Evolutionary conservation across 1,140 invertebrate species (phyloP).

Genomic region (Drosophila pseudoananassae): DNA sequence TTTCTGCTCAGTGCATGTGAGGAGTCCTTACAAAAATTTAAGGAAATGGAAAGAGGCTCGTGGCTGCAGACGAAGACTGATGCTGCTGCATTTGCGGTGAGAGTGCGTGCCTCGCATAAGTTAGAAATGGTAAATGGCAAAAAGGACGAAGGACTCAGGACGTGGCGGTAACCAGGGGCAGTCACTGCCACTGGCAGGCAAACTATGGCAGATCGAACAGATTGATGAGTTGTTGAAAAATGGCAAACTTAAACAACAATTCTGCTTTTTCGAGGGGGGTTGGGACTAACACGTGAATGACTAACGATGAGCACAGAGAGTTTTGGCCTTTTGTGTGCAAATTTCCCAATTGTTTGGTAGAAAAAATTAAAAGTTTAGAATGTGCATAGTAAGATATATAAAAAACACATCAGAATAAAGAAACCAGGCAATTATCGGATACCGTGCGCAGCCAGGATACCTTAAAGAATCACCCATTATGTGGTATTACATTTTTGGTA

Average conservation of each 20-base stretch:
- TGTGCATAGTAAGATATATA: neutral
- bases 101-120: slow-evolving; percentile 80
- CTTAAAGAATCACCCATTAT: neutral
- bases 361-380: neutral
- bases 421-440: too few relatives aligned
- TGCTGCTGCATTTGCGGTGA: slow-evolving; percentile 79
- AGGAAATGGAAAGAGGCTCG: slow-evolving; percentile 7
- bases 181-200: slow-evolving; percentile 53
- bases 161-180: slow-evolving; percentile 12
- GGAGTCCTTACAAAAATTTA: slow-evolving; percentile 3
- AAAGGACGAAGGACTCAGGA: slow-evolving; percentile 12
- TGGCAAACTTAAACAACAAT: slow-evolving; percentile 78
- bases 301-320: slow-evolving; percentile 44
- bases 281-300: slow-evolving; percentile 40
- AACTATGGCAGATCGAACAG: slow-evolving; percentile 66
- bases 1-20: slow-evolving; percentile 5
- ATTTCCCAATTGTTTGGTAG: slow-evolving; percentile 26
- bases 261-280: slow-evolving; percentile 4
- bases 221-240: slow-evolving; percentile 83
- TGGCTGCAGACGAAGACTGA: slow-evolving; percentile 74
- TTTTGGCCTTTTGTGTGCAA: slow-evolving; percentile 12
- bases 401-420: slow-evolving; percentile 2
- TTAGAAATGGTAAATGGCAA: slow-evolving; percentile 50
- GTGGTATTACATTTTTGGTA: neutral
- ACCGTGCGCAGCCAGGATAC: neutral